These are phyloP conservation scores for Muscina levida DNA, from an alignment of 2,888 invertebrate genomes.

Conservation along the genomic window DNA sequence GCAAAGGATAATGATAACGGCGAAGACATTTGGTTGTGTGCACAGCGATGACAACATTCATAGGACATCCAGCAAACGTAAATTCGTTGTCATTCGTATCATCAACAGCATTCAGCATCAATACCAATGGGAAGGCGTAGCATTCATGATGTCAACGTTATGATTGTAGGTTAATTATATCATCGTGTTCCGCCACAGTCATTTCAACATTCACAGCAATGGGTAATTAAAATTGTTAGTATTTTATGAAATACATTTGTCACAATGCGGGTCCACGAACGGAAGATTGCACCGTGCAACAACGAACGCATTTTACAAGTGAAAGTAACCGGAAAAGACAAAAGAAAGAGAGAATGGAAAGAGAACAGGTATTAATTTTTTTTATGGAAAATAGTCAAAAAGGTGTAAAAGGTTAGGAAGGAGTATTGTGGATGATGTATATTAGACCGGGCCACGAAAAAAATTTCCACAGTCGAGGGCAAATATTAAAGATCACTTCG, in stretches of 20 bases:
- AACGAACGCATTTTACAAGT: not conserved
- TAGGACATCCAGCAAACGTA: conserved; percentile 1
- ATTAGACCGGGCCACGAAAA: no score
- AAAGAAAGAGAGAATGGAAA: not conserved
- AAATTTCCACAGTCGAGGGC: no score
- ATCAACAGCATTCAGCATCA: not conserved
- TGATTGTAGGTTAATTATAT: not conserved
- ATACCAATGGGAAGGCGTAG: not conserved
- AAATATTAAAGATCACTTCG: no score
- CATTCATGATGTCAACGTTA: conserved; percentile 7
- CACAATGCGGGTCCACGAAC: conserved; percentile 19
- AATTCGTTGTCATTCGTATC: not conserved
- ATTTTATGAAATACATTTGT: conserved; percentile 4
- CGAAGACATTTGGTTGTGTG: not conserved
- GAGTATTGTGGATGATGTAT: no score
- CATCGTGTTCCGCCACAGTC: no score
- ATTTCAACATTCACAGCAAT: no score
- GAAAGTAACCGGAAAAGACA: conserved; percentile 14
- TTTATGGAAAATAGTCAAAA: not conserved
- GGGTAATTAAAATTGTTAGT: conserved; percentile 20
- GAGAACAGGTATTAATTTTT: not conserved
- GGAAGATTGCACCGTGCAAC: conserved; percentile 26
- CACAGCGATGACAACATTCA: conserved; percentile 20
- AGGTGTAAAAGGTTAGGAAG: no score
- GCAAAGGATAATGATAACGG: not conserved